phyloP scores from a whole-genome alignment of 2,113 vertebrate species.

The Anoura caudifer region DNA sequence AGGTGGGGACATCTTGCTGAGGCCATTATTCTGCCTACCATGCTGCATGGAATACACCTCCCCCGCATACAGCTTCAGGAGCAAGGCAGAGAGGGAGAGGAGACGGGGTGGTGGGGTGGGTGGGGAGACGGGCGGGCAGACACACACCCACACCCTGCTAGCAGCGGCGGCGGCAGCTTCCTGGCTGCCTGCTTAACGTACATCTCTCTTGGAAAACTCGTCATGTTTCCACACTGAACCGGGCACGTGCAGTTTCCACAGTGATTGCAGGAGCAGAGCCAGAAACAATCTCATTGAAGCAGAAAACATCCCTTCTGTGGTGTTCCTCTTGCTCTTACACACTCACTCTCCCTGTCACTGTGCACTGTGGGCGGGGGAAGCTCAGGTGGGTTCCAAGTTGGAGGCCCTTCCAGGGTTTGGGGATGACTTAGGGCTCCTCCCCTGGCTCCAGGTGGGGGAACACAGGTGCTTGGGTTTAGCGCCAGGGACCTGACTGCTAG shows the following conservation, averaged over 20 bases:
- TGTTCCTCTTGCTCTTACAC: background rate
- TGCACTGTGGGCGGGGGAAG: background rate
- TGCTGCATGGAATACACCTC: background rate
- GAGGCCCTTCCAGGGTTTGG: background rate
- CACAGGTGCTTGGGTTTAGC: background rate
- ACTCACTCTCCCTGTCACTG: background rate
- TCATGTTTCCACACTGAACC: slow-evolving; percentile 65
- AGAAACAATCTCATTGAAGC: slow-evolving; percentile 65
- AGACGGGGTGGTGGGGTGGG: background rate
- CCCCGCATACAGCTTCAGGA: background rate
- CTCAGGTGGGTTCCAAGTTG: background rate
- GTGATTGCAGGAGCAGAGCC: slow-evolving; percentile 62
- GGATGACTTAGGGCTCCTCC: background rate
- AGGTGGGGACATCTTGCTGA: background rate
- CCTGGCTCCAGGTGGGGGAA: background rate
- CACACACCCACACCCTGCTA: background rate
- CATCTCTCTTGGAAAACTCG: slow-evolving; percentile 60
- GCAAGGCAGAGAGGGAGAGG: background rate
- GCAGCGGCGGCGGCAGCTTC: background rate
- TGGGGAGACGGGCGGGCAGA: background rate
- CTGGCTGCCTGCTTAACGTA: background rate
- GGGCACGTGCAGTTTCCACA: slow-evolving; percentile 74
- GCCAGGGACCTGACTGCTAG: background rate
- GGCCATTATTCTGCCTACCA: background rate
- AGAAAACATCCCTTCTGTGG: slow-evolving; percentile 67